Evolutionary conservation across 1,140 invertebrate species (phyloP), one percentile per base, ranked within the genome.

Genomic region (Archivesica marissinica): DNA sequence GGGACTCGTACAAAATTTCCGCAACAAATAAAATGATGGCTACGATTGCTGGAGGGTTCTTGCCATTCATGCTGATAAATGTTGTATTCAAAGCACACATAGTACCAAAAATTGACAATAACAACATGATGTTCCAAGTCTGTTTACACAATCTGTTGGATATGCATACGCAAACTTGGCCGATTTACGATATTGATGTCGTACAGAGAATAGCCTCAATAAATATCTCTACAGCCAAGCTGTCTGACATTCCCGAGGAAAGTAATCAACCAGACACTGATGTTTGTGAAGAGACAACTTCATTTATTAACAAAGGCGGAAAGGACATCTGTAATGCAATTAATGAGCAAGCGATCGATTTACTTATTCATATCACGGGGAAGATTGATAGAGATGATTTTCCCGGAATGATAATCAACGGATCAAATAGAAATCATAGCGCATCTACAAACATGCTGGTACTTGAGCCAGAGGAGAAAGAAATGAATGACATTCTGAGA

Each of bases 21-120:
- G 47, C 88, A 0, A 88, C 88, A 68, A 89, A 90, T 72, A 89
- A 90, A 61, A 78, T 89, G 25, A 39, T 90, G 64, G 89, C 88
- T 25, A 88, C 89, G n/a, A 68, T 88, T 3, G 88, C 88, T 15
- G 89, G 89, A 39, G 88, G 89, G 35, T 86, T 90, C 59, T 20
- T 90, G 15, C 90, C 90, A 2, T 89, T 87, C 28, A 47, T 91
- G 17, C 86, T 91, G 47, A 70, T 86, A 1, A 83, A 86, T 64
- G 17, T 91, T n/a, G 86, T 89, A 35, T 77, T 41, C n/a, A 30
- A 68, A 23, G 52, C 59, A 23, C 66, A 41, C 9, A 64, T 23
- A 9, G 59, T 35, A 0, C 68, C 61, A 33, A 50, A 59, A 28
- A 39, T 90, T 35, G 74, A 90, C 20, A 87, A 85, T 0, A 81